These are phyloP conservation scores for Sakesphorus luctuosus DNA, from an alignment of 2,113 vertebrate species.

Conservation along the genomic window DNA sequence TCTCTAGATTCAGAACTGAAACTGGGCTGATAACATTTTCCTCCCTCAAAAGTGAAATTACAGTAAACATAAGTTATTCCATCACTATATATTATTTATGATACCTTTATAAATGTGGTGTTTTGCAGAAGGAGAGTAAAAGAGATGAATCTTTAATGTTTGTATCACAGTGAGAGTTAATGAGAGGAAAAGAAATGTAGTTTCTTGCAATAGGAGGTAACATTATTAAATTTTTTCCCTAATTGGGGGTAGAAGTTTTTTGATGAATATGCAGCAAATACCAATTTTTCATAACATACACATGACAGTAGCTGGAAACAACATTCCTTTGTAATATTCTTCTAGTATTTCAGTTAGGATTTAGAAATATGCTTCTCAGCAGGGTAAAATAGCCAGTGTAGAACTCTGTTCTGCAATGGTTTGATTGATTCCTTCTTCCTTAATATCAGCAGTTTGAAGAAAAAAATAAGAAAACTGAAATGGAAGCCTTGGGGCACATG, in stretches of 20 bases:
- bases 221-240: neutral
- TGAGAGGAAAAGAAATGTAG: neutral
- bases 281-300: neutral
- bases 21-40: neutral
- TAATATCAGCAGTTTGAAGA: neutral
- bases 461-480: neutral
- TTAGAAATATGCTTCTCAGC: neutral
- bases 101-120: conserved; percentile 22
- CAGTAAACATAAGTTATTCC: conserved; percentile 12
- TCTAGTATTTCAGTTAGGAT: neutral
- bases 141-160: conserved; percentile 62
- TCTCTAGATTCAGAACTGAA: neutral
- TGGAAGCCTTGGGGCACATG: neutral
- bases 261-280: neutral
- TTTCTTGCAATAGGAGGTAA: neutral
- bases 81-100: conserved; percentile 51
- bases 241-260: neutral
- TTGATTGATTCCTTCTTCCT: neutral
- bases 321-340: neutral
- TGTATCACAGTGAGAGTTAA: conserved; percentile 4
- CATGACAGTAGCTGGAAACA: neutral
- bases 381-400: neutral
- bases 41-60: conserved; percentile 18
- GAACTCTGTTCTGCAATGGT: neutral
- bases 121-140: conserved; percentile 51